Evolutionary conservation across 37 sponge, comb jelly and placozoan species (phyloP).

Genomic region (Cliona cf. orientalis): DNA sequence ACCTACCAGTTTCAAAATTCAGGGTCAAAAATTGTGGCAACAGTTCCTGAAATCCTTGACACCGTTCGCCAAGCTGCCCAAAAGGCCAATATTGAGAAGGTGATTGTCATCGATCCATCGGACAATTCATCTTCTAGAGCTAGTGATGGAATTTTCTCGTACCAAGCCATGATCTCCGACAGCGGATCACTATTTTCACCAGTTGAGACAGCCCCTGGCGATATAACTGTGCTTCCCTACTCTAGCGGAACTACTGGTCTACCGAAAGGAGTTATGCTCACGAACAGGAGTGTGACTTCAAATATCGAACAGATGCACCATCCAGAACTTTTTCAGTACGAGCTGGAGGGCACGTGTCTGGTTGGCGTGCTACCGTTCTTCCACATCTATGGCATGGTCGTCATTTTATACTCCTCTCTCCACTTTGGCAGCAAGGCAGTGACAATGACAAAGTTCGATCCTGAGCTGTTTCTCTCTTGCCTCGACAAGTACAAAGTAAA

Average conservation of each 20-base stretch:
- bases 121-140: not conserved
- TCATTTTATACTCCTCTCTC: constrained; percentile 47
- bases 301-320: constrained; percentile 60
- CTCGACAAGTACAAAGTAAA: constrained; percentile 51
- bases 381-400: constrained; percentile 84
- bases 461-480: constrained; percentile 65
- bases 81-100: constrained; percentile 16
- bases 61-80: constrained; percentile 53
- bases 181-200: constrained; percentile 50
- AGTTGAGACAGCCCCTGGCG: constrained; percentile 41
- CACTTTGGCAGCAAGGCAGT: constrained; percentile 60
- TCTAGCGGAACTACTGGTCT: constrained; percentile 95
- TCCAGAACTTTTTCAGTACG: constrained; percentile 23
- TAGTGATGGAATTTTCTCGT: constrained; percentile 19
- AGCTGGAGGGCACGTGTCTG: not conserved
- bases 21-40: constrained; percentile 58
- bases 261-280: constrained; percentile 91
- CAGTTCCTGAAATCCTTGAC: constrained; percentile 49
- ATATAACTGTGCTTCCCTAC: constrained; percentile 77
- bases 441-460: constrained; percentile 76
- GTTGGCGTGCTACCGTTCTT: constrained; percentile 79
- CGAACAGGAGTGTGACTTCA: constrained; percentile 73
- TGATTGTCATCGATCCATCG: constrained; percentile 48
- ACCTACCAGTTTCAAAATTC: constrained; percentile 74
- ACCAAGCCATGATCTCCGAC: constrained; percentile 40